These are phyloP conservation scores for Oscheius onirici DNA, from an alignment of 2,888 invertebrate genomes.

Conservation along the genomic window DNA sequence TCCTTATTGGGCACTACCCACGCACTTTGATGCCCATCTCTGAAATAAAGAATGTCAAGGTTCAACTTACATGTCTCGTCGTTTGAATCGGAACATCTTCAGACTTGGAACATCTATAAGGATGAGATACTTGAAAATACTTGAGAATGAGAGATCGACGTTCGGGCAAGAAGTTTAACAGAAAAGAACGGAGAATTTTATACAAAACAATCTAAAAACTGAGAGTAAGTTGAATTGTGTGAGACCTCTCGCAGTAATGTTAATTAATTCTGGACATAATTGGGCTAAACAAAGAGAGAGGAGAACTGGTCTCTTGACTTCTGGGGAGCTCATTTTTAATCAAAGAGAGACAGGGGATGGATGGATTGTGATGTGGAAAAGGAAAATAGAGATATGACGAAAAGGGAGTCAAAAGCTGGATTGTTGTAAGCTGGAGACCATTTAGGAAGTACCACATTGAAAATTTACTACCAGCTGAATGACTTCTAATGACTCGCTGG, in stretches of 20 bases:
- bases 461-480: too few species aligned
- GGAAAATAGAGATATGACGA: not conserved
- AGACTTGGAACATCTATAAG: not conserved
- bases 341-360: too few species aligned
- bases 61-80: constrained; percentile 7
- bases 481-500: too few species aligned
- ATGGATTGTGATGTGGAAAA: too few species aligned
- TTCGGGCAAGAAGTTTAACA: not conserved
- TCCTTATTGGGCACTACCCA: not conserved
- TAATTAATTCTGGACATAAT: constrained; percentile 1
- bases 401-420: not conserved
- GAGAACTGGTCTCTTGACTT: too few species aligned
- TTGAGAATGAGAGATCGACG: not conserved
- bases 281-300: not conserved
- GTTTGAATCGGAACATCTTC: constrained; percentile 14
- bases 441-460: too few species aligned
- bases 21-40: too few species aligned
- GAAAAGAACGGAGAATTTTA: not conserved
- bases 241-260: not conserved
- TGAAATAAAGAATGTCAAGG: too few species aligned
- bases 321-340: too few species aligned
- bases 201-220: not conserved
- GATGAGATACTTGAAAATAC: not conserved
- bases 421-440: too few species aligned
- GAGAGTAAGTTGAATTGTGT: not conserved